Evolutionary conservation across 2,888 invertebrate species (phyloP).

Genomic region (Ophion costatus): DNA sequence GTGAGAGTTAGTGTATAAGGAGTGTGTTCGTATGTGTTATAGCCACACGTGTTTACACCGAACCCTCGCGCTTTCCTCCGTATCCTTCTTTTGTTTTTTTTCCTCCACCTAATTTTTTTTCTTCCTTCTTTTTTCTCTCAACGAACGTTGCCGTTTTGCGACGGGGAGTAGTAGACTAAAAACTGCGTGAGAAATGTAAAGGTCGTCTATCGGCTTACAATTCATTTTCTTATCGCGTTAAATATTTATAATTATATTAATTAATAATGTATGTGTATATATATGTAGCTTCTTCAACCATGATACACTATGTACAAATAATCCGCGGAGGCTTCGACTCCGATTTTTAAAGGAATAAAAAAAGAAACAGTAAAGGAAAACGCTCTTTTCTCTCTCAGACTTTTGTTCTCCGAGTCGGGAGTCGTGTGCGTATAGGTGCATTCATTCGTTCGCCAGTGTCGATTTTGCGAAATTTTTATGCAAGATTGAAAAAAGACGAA

Average conservation of each 20-base stretch:
- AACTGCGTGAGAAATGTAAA: conserved; percentile 57
- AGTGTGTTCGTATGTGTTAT: conserved; percentile 21
- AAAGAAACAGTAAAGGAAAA: conserved; percentile 65
- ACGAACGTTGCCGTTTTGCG: conserved; percentile 30
- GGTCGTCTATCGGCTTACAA: conserved; percentile 61
- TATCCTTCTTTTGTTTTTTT: conserved; percentile 31
- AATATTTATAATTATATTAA: conserved; percentile 79
- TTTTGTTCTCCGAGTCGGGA: conserved; percentile 25
- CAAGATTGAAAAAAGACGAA: no score
- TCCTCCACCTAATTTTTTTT: conserved; percentile 15
- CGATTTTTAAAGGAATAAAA: conserved; percentile 51
- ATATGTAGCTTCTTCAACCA: conserved; percentile 75
- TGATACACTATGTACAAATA: conserved; percentile 82
- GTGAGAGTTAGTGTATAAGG: conserved; percentile 24
- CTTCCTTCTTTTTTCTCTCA: conserved; percentile 16
- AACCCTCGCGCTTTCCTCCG: conserved; percentile 20
- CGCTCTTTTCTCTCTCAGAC: conserved; percentile 28
- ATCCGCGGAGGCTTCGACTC: conserved; percentile 73
- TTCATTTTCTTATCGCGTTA: conserved; percentile 73
- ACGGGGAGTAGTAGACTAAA: conserved; percentile 35
- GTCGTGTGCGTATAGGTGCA: conserved; percentile 2
- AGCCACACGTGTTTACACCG: conserved; percentile 31
- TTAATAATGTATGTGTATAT: conserved; percentile 73
- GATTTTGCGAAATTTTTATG: no score
- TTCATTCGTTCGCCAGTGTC: neutral